phyloP scores from a whole-genome alignment of 2,797 vertebrate species.

The Sebastes jordani region DNA sequence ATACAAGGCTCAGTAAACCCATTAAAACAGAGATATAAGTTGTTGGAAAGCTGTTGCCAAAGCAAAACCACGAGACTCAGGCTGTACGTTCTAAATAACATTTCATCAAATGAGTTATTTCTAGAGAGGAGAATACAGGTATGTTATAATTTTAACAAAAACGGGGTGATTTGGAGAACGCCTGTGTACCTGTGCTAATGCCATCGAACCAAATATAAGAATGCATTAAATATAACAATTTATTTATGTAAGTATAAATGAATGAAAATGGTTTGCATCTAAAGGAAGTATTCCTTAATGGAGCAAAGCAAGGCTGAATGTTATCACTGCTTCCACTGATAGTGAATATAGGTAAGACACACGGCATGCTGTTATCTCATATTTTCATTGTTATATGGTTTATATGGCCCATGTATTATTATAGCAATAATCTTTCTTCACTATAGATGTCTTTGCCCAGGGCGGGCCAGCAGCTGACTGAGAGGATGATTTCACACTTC shows the following conservation, averaged over 20 bases:
- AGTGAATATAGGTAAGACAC: not conserved
- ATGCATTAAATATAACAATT: not conserved
- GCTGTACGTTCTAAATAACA: not conserved
- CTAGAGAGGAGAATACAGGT: not conserved
- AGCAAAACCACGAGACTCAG: not conserved
- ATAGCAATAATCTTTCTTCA: not conserved
- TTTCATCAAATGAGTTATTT: not conserved
- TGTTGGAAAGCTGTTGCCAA: not conserved
- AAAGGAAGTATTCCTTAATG: not conserved
- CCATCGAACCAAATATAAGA: not conserved
- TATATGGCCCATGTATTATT: not conserved
- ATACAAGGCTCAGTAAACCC: not conserved
- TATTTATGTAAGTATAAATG: not conserved
- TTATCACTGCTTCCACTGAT: not conserved
- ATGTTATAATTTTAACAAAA: not conserved
- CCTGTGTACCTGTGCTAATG: not conserved
- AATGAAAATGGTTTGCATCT: not conserved
- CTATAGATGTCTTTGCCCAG: not conserved
- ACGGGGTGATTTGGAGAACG: too few species aligned
- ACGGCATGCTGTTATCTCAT: not conserved
- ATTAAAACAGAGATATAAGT: not conserved
- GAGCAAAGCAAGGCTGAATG: not conserved
- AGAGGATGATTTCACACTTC: not conserved
- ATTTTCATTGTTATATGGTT: conserved; percentile 7
- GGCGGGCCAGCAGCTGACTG: not conserved